These are phyloP conservation scores for Oryzias curvinotus DNA, from an alignment of 2,113 vertebrate species.

Conservation along the genomic window DNA sequence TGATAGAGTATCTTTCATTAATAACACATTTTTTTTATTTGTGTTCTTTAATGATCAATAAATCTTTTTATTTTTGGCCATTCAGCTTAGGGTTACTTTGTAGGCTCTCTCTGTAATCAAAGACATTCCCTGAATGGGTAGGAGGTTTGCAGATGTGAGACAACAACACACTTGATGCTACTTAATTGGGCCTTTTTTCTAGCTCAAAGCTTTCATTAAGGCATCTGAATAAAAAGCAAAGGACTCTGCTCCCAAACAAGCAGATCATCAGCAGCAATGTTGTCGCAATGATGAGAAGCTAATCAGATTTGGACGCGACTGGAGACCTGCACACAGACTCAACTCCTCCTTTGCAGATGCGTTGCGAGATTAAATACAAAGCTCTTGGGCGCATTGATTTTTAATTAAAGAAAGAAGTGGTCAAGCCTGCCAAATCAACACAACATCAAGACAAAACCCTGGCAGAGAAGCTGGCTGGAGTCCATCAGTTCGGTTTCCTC, in stretches of 20 bases:
- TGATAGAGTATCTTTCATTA: too few species aligned
- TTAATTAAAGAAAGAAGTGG: slow-evolving; percentile 28
- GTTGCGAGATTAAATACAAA: slow-evolving; percentile 40
- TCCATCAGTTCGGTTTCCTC: slow-evolving; percentile 39
- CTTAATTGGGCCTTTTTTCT: slow-evolving; percentile 38
- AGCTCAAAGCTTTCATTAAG: slow-evolving; percentile 60
- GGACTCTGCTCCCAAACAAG: slow-evolving; percentile 15
- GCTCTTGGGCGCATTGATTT: slow-evolving; percentile 35
- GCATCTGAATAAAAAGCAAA: slow-evolving; percentile 61
- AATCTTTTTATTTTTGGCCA: too few species aligned
- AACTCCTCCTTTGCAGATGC: slow-evolving; percentile 19
- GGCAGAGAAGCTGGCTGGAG: slow-evolving; percentile 34
- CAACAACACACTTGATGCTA: slow-evolving; percentile 9
- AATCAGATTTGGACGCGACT: slow-evolving; percentile 53
- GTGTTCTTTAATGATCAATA: too few species aligned
- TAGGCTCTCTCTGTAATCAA: too few species aligned
- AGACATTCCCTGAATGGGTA: too few species aligned
- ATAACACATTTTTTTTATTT: too few species aligned
- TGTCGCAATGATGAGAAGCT: slow-evolving; percentile 51
- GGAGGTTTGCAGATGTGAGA: too few species aligned
- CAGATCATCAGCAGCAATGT: slow-evolving; percentile 46
- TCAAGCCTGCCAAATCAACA: slow-evolving; percentile 59
- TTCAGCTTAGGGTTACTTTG: too few species aligned
- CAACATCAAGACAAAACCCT: slow-evolving; percentile 38
- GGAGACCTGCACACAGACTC: slow-evolving; percentile 32